A percentile compares a stretch with the other conserved stretches of the same genome.
Evolutionary conservation across 2,888 invertebrate species (phyloP).

Genomic region (Agrotis segetum): DNA sequence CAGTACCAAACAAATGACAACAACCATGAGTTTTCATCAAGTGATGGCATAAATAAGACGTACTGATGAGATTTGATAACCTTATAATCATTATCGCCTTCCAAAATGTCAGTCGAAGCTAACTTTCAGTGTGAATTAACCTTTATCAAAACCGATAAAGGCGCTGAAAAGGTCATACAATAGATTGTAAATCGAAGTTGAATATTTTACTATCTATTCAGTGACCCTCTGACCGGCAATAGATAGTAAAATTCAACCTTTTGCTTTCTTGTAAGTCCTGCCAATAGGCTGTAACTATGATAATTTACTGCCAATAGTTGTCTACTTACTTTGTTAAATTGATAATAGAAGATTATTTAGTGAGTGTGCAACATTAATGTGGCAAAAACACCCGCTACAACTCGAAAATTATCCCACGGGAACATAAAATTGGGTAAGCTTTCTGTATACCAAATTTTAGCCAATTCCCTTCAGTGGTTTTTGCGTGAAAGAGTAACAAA

Average conservation of each 20-base stretch:
- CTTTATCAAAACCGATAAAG: constrained; percentile 12
- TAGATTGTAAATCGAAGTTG: constrained; percentile 8
- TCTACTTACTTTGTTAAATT: constrained; percentile 10
- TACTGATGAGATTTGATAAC: too few relatives aligned
- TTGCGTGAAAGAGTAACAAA: too few relatives aligned
- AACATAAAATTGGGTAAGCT: too few relatives aligned
- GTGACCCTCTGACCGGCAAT: background rate
- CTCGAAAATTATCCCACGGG: too few relatives aligned
- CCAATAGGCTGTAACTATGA: constrained; percentile 7
- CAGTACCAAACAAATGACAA: too few relatives aligned
- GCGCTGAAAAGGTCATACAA: constrained; percentile 18
- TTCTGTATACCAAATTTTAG: too few relatives aligned
- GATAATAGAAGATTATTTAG: constrained; percentile 7
- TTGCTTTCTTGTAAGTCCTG: background rate
- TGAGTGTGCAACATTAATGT: background rate
- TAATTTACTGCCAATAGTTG: constrained; percentile 3
- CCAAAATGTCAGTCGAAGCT: background rate
- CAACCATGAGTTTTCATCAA: too few relatives aligned
- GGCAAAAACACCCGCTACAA: too few relatives aligned
- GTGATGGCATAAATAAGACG: too few relatives aligned
- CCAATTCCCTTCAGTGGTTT: too few relatives aligned
- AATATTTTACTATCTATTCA: constrained; percentile 6
- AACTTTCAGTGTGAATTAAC: background rate
- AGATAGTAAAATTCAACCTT: constrained; percentile 13
- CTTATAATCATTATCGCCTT: background rate